These are phyloP conservation scores for Artemisiospiza belli DNA, from an alignment of 2,113 vertebrate genomes.

Conservation along the genomic window DNA sequence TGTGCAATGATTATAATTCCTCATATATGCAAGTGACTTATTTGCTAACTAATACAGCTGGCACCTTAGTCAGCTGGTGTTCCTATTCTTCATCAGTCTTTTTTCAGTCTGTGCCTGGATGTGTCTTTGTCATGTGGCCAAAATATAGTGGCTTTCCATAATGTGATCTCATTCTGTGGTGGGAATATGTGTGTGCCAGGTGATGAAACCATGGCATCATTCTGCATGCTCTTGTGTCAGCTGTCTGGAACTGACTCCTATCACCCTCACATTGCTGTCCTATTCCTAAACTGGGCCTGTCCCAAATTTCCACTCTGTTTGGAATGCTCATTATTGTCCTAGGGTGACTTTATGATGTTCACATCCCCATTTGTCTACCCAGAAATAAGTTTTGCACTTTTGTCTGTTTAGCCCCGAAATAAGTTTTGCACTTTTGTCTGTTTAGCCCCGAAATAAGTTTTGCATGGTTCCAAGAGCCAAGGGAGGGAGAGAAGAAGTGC, in stretches of 20 bases:
- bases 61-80: not conserved
- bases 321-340: not conserved
- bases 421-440: not conserved
- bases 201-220: not conserved
- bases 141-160: not conserved
- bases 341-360: not conserved
- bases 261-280: not conserved
- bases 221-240: not conserved
- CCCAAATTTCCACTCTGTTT: not conserved
- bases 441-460: no score
- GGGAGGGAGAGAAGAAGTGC: no score
- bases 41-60: not conserved
- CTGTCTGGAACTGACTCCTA: not conserved
- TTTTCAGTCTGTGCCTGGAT: not conserved
- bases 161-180: not conserved
- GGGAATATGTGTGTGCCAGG: not conserved
- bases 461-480: no score
- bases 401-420: no score
- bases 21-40: not conserved
- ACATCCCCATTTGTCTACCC: not conserved
- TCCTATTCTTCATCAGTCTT: not conserved
- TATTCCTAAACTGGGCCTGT: fast-evolving
- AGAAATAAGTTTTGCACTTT: not conserved
- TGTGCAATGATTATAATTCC: not conserved
- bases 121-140: not conserved